These are phyloP conservation scores for Smittia aterrima DNA, from an alignment of 2,888 invertebrate genomes.

Conservation along the genomic window DNA sequence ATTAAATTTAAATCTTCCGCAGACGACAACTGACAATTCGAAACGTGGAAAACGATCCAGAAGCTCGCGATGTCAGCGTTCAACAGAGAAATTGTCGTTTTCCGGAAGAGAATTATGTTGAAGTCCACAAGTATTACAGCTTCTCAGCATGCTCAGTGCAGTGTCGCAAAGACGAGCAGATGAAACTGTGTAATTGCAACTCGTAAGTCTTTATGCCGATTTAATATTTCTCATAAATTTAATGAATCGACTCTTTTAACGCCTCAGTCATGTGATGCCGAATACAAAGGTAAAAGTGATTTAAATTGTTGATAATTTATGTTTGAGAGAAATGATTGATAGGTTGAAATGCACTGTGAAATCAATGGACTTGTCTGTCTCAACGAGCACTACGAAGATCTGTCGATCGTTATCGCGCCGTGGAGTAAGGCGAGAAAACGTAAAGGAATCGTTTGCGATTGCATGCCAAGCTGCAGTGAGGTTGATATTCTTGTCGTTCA, in stretches of 20 bases:
- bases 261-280: not conserved
- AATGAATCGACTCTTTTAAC: not conserved
- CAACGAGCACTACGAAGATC: slow-evolving; percentile 59
- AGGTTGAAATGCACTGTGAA: slow-evolving; percentile 57
- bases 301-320: slow-evolving; percentile 29
- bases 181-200: slow-evolving; percentile 63
- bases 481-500: slow-evolving; percentile 61
- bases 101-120: slow-evolving; percentile 61
- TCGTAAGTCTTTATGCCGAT: slow-evolving; percentile 64
- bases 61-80: slow-evolving; percentile 61
- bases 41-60: slow-evolving; percentile 69
- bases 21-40: slow-evolving; percentile 59
- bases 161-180: slow-evolving; percentile 65
- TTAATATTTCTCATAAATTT: not conserved
- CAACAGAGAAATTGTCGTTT: slow-evolving; percentile 70
- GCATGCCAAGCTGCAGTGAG: slow-evolving; percentile 70
- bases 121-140: slow-evolving; percentile 66
- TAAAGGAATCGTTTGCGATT: slow-evolving; percentile 65
- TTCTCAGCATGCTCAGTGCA: slow-evolving; percentile 71
- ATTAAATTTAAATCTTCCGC: slow-evolving; percentile 27
- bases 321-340: slow-evolving; percentile 43
- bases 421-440: slow-evolving; percentile 59
- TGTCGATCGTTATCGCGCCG: slow-evolving; percentile 64
- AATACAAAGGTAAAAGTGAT: not conserved
- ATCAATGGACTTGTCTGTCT: slow-evolving; percentile 66